Base-by-base conservation (phyloP, 1,140 invertebrate species). In the Akabosia matsudoensis region DNA sequence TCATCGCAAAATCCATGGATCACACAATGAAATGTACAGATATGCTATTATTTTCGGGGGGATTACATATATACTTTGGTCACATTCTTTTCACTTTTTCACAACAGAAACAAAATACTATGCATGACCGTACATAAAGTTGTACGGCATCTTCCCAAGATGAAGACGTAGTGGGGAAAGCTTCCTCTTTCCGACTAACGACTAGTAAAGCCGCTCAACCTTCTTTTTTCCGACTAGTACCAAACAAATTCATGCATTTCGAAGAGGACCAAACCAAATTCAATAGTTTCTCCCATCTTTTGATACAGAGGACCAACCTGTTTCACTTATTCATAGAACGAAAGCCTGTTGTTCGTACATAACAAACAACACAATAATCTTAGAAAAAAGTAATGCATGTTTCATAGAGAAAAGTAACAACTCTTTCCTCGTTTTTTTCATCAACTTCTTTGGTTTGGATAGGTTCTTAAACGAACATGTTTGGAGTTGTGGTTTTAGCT, bases 361-460 rank as follows among this genome's bases (percentile, higher is more conserved):
- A 45, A 45, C 37, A 45, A 67, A 31, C 54, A 56, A 56, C 54
- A 67, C 28, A 67, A 30, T 10, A n/a, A n/a, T n/a, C n/a, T n/a
- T n/a, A 67, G 26, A 67, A 4, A 31, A 7, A 3, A 24, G 37
- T 45, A 7, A 45, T 45, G 18, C n/a, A 18, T 45, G 18, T 18
- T 45, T 45, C 7, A 45, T 45, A 45, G 37, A 30, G 61, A 31
- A 67, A 67, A 67, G 61, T 31, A 67, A 30, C 24, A 67, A 31
- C 61, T 67, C 30, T 67, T 67, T 10, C 24, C 24, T 61, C n/a
- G 3, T 61, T 22, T 10, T 22, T 16, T 22, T 16, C 54, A 24
- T 30, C 61, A 67, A 56, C 54, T 56, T 24, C 14, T 56, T 56
- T 56, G 54, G 54, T 56, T 56, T 45, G 37, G 54, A 56, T 56